These are phyloP conservation scores for Halichoeres trimaculatus DNA, from an alignment of 2,113 vertebrate genomes.

Conservation along the genomic window DNA sequence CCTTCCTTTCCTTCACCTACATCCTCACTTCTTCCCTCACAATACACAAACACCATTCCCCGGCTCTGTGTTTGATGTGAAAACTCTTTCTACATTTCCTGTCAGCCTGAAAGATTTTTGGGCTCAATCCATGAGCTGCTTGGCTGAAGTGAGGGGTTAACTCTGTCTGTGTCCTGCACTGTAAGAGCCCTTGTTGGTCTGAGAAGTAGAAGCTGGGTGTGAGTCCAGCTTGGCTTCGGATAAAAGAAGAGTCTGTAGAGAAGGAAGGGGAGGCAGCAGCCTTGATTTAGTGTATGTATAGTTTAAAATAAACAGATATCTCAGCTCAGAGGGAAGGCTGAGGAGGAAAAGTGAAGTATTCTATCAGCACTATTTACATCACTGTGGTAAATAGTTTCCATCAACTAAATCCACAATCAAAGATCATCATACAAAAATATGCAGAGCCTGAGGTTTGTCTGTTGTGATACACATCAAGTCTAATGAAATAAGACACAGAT, in stretches of 20 bases:
- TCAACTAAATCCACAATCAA: no score
- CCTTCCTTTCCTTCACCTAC: slow-evolving; percentile 51
- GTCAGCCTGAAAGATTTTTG: slow-evolving; percentile 59
- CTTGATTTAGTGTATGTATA: slow-evolving; percentile 36
- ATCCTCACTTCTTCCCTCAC: slow-evolving; percentile 49
- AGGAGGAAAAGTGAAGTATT: slow-evolving; percentile 15
- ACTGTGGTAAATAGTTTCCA: background rate
- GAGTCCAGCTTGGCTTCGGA: slow-evolving; percentile 57
- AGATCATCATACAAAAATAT: background rate
- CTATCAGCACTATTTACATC: background rate
- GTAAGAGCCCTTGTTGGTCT: slow-evolving; percentile 26
- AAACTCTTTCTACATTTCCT: slow-evolving; percentile 72
- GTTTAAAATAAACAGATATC: slow-evolving; percentile 32
- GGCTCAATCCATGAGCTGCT: slow-evolving; percentile 35
- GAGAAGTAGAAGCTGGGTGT: slow-evolving; percentile 54
- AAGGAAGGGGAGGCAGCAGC: slow-evolving; percentile 7
- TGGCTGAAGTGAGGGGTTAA: slow-evolving; percentile 28
- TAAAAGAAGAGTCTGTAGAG: slow-evolving; percentile 39
- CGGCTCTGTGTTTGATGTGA: slow-evolving; percentile 75
- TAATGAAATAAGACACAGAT: no score
- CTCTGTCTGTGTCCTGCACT: background rate
- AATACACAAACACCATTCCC: slow-evolving; percentile 73
- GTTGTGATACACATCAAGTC: no score
- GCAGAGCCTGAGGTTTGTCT: no score
- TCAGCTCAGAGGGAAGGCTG: slow-evolving; percentile 7